These are phyloP conservation scores for Anomalospiza imberbis DNA, from an alignment of 2,797 vertebrate species.

Conservation along the genomic window DNA sequence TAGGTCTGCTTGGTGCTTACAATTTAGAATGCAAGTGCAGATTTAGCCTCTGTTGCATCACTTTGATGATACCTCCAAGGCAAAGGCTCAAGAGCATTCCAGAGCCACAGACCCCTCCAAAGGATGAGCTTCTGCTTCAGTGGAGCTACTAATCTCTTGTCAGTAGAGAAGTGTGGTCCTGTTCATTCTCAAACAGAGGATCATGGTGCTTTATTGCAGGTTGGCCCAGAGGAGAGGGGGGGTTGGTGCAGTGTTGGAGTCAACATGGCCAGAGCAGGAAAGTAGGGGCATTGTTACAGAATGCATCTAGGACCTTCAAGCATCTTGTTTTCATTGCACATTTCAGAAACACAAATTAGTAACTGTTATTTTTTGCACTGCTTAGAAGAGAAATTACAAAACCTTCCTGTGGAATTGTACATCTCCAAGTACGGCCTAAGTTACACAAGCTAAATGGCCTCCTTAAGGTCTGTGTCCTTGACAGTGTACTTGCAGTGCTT, in stretches of 20 bases:
- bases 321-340: background rate
- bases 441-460: background rate
- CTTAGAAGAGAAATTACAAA: background rate
- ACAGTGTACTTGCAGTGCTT: background rate
- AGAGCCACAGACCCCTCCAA: background rate
- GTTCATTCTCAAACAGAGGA: background rate
- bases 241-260: background rate
- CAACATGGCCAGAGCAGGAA: background rate
- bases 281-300: background rate
- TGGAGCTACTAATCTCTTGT: background rate
- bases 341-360: background rate
- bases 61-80: background rate
- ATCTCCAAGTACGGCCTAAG: background rate
- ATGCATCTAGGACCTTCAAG: background rate
- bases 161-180: background rate
- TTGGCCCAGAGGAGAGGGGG: background rate
- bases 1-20: background rate
- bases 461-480: background rate
- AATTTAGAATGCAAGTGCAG: constrained; percentile 1
- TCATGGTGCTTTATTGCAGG: background rate
- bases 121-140: background rate
- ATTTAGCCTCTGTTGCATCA: background rate
- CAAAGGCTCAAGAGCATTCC: background rate
- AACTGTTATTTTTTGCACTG: background rate
- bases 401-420: background rate